Evolutionary conservation across 2,113 vertebrate species (phyloP).

Genomic region (Climacteris rufus): DNA sequence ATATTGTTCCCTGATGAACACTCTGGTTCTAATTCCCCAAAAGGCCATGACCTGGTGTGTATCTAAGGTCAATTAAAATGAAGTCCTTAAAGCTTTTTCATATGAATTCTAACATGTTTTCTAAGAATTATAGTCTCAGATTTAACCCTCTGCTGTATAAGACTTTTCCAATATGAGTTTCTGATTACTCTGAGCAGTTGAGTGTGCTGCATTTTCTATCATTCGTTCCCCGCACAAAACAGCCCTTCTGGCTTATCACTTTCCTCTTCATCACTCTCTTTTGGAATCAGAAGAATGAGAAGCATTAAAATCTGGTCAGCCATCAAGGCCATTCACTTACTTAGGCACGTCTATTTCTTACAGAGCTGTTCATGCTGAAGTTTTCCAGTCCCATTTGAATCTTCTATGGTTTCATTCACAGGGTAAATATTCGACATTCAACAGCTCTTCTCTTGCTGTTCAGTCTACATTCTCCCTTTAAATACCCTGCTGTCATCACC

Average conservation of each 20-base stretch:
- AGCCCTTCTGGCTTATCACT: conserved; percentile 7
- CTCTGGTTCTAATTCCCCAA: conserved; percentile 31
- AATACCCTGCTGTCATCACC: neutral
- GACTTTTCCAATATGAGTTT: neutral
- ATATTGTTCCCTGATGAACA: conserved; percentile 27
- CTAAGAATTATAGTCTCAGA: neutral
- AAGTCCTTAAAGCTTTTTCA: conserved; percentile 48
- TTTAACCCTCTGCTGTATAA: neutral
- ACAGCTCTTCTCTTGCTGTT: neutral
- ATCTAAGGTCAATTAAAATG: conserved; percentile 54
- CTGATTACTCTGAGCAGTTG: neutral
- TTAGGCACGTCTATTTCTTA: neutral
- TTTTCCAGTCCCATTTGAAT: neutral
- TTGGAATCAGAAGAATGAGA: conserved; percentile 25
- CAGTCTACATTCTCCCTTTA: neutral
- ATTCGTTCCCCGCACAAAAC: neutral
- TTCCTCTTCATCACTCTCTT: neutral
- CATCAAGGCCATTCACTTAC: neutral
- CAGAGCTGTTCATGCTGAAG: neutral
- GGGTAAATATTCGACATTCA: neutral
- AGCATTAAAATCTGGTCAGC: neutral
- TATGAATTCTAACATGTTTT: conserved; percentile 35
- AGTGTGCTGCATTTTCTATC: neutral
- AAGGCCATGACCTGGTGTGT: conserved; percentile 33
- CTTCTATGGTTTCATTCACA: neutral